Evolutionary conservation across 2,888 invertebrate genomes (phyloP).

Genomic region (Dynastes hyllus): DNA sequence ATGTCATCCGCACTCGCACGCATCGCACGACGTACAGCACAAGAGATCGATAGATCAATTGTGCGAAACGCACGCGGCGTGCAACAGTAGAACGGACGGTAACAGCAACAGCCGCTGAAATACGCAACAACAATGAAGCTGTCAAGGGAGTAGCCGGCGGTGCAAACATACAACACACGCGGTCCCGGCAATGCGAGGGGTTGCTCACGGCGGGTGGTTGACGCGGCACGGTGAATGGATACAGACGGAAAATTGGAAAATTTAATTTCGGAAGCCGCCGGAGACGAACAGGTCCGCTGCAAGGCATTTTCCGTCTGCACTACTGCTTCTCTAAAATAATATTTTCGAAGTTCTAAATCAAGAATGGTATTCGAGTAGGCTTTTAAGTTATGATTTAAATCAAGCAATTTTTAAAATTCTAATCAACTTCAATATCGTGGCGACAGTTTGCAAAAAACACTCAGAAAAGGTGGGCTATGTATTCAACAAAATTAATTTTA

Average conservation of each 20-base stretch:
- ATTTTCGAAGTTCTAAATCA: too few species aligned
- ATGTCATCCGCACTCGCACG: slow-evolving; percentile 44
- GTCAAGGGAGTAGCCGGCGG: slow-evolving; percentile 38
- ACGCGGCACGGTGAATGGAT: slow-evolving; percentile 18
- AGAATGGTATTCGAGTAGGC: too few species aligned
- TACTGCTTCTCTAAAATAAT: background rate
- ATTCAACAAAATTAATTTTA: too few species aligned
- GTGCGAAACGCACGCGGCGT: slow-evolving; percentile 35
- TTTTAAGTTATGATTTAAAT: too few species aligned
- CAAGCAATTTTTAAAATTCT: too few species aligned
- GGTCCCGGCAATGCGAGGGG: slow-evolving; percentile 40
- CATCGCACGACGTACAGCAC: slow-evolving; percentile 9
- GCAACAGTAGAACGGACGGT: slow-evolving; percentile 14
- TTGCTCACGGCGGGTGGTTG: slow-evolving; percentile 19
- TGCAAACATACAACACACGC: slow-evolving; percentile 19
- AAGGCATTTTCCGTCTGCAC: background rate
- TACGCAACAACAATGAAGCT: slow-evolving; percentile 43
- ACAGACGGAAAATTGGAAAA: slow-evolving; percentile 47
- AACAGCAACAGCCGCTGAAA: slow-evolving; percentile 38
- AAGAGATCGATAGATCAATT: slow-evolving; percentile 52
- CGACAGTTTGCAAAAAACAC: too few species aligned
- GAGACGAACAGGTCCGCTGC: slow-evolving; percentile 26
- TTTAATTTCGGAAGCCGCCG: slow-evolving; percentile 42
- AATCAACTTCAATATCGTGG: too few species aligned
- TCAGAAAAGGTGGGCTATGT: too few species aligned